phyloP scores from a whole-genome alignment of 2,888 invertebrate genomes.

The Nesidiocoris tenuis region DNA sequence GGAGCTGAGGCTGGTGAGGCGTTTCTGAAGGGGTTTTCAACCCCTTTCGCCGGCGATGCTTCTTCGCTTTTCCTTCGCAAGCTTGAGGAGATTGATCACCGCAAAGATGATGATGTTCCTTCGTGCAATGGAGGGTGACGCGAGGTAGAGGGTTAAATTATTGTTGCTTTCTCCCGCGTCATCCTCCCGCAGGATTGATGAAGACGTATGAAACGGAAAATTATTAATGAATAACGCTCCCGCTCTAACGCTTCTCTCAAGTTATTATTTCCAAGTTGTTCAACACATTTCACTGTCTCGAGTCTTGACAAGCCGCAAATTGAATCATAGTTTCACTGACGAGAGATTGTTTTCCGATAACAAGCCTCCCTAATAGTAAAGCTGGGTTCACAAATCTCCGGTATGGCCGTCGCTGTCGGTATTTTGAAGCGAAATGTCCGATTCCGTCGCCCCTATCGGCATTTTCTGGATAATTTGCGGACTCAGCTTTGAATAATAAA shows the following conservation, averaged over 20 bases:
- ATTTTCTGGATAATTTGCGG: too few relatives aligned
- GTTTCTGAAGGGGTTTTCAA: slow-evolving; percentile 45
- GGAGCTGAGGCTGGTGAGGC: slow-evolving; percentile 4
- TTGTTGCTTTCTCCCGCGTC: slow-evolving; percentile 26
- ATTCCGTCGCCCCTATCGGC: too few relatives aligned
- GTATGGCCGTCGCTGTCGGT: too few relatives aligned
- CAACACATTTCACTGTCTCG: not conserved
- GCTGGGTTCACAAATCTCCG: too few relatives aligned
- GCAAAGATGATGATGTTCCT: slow-evolving; percentile 44
- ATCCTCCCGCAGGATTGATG: slow-evolving; percentile 31
- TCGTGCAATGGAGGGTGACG: slow-evolving; percentile 5
- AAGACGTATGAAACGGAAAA: slow-evolving; percentile 38
- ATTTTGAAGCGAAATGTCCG: too few relatives aligned
- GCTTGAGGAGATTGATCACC: slow-evolving; percentile 36
- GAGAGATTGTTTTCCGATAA: too few relatives aligned
- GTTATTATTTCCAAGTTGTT: slow-evolving; percentile 1
- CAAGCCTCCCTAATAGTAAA: too few relatives aligned
- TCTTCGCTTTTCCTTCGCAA: slow-evolving; percentile 14
- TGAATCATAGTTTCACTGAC: too few relatives aligned
- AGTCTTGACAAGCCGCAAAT: too few relatives aligned
- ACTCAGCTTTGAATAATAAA: too few relatives aligned
- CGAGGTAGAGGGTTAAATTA: slow-evolving; percentile 21
- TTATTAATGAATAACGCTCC: slow-evolving; percentile 31
- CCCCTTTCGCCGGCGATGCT: slow-evolving; percentile 23
- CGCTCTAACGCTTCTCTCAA: not conserved